Conservation (phyloP, 2,888 invertebrate species). For the Spicauda simplicius region DNA sequence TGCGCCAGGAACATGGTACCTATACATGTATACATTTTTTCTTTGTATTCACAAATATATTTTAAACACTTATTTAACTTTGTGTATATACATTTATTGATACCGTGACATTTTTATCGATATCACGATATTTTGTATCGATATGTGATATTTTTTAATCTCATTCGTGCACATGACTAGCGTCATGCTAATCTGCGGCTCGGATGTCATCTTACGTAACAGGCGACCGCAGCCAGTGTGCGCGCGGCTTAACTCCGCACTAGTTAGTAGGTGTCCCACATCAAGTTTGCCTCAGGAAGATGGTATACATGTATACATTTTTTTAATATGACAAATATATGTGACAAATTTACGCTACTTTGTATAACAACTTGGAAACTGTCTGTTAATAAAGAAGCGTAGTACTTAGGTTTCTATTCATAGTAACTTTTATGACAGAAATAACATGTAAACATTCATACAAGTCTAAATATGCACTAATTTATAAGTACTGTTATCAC, state of each 20-base stretch:
- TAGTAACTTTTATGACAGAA: too few species aligned
- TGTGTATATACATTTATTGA: too few species aligned
- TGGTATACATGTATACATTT: neutral
- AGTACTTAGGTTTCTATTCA: neutral
- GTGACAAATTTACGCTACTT: too few species aligned
- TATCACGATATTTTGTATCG: slow-evolving; percentile 20
- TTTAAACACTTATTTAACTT: too few species aligned
- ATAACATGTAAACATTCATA: too few species aligned
- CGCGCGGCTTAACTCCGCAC: slow-evolving; percentile 69
- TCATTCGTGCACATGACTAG: slow-evolving; percentile 55
- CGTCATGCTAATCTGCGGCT: slow-evolving; percentile 78
- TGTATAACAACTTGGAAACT: neutral
- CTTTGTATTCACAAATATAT: too few species aligned
- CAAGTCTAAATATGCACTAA: too few species aligned
- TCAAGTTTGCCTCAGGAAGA: slow-evolving; percentile 49
- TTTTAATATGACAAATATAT: neutral
- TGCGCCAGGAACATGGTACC: slow-evolving; percentile 35
- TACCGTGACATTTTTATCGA: too few species aligned
- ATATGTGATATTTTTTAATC: slow-evolving; percentile 30
- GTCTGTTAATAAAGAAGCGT: neutral
- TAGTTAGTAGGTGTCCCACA: slow-evolving; percentile 60
- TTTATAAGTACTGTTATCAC: neutral
- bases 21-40: neutral
- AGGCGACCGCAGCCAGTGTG: slow-evolving; percentile 69
- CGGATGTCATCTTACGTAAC: slow-evolving; percentile 82